A percentile compares a stretch with the other conserved stretches of the same genome.
phyloP scores from a whole-genome alignment of 2,888 invertebrate species.

The Caenorhabditis panamensis region DNA sequence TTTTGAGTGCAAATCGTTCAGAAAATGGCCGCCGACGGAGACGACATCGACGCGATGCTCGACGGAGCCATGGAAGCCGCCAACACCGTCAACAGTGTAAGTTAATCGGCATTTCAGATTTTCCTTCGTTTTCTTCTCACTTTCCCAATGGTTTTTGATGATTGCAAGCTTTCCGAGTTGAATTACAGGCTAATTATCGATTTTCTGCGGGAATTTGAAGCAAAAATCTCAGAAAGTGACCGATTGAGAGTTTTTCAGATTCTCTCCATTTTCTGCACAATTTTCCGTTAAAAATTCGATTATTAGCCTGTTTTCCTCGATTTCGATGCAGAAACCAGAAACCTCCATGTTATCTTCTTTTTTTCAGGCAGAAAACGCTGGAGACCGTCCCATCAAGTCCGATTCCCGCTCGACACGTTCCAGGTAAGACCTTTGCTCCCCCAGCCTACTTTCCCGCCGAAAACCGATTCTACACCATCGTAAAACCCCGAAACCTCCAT shows the following conservation, averaged over 20 bases:
- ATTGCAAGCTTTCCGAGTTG: not conserved
- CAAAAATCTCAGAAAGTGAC: too few relatives aligned
- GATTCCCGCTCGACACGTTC: not conserved
- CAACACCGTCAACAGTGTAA: slow-evolving; percentile 13
- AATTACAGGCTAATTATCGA: slow-evolving; percentile 20
- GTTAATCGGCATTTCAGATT: slow-evolving; percentile 5
- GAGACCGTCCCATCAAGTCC: not conserved
- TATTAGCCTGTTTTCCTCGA: too few relatives aligned
- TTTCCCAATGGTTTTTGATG: not conserved
- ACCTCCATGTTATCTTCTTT: too few relatives aligned
- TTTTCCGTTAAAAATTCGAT: too few relatives aligned
- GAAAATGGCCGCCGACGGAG: slow-evolving; percentile 58
- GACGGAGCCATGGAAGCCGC: slow-evolving; percentile 63
- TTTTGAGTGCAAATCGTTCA: slow-evolving; percentile 7
- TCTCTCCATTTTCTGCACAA: too few relatives aligned
- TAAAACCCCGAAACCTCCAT: too few relatives aligned
- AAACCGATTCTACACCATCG: too few relatives aligned
- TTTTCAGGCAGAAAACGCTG: too few relatives aligned
- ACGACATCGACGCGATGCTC: slow-evolving; percentile 70
- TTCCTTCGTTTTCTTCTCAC: not conserved
- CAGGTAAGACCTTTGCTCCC: slow-evolving; percentile 18
- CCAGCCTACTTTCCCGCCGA: too few relatives aligned
- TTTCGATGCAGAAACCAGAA: too few relatives aligned
- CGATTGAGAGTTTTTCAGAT: too few relatives aligned
- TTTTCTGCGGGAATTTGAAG: too few relatives aligned